phyloP scores from a whole-genome alignment of 1,140 invertebrate species.

The Sipha flava region DNA sequence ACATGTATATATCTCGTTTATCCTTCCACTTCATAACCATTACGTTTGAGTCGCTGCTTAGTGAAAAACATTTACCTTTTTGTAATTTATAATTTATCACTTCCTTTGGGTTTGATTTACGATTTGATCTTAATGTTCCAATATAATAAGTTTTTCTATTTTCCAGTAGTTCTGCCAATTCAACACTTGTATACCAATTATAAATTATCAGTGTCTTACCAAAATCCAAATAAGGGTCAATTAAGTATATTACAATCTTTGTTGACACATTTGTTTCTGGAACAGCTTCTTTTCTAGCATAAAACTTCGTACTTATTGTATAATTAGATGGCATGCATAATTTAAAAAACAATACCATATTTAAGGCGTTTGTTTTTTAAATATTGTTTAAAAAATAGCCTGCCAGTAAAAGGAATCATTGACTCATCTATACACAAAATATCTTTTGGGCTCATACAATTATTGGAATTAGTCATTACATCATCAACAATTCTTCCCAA shows the following conservation, averaged over 20 bases:
- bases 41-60: neutral
- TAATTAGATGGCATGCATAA: conserved; percentile 40
- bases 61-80: conserved; percentile 30
- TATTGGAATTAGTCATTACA: conserved; percentile 31
- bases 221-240: neutral
- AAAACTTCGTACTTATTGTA: conserved; percentile 38
- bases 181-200: conserved; percentile 36
- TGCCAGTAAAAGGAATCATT: conserved; percentile 43
- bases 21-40: conserved; percentile 38
- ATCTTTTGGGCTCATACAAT: conserved; percentile 35
- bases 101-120: conserved; percentile 36
- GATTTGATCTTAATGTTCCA: conserved; percentile 36
- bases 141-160: conserved; percentile 34
- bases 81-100: conserved; percentile 36
- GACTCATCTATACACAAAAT: conserved; percentile 44
- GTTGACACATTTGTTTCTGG: neutral
- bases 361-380: conserved; percentile 43
- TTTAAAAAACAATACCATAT: conserved; percentile 44
- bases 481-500: conserved; percentile 25
- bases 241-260: neutral
- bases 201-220: neutral
- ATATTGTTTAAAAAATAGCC: conserved; percentile 44
- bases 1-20: conserved; percentile 38
- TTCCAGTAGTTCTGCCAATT: conserved; percentile 35
- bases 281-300: conserved; percentile 25